phyloP scores from a whole-genome alignment of 2,888 invertebrate species.

The Sclerodermus sp. region DNA sequence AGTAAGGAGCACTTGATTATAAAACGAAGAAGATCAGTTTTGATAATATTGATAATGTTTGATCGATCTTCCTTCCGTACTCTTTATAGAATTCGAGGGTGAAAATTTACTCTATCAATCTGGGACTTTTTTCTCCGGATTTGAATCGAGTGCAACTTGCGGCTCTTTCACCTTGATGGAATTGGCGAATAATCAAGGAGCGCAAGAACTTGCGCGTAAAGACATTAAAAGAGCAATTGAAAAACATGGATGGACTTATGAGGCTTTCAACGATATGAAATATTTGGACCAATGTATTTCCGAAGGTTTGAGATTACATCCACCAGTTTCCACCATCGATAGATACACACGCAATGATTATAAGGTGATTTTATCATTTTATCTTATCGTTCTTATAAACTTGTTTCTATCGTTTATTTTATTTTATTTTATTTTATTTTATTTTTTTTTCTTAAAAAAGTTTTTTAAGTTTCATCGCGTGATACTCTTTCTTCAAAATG shows the following conservation, averaged over 20 bases:
- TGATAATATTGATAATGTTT: too few relatives aligned
- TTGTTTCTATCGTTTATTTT: too few relatives aligned
- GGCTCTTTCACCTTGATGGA: constrained; percentile 46
- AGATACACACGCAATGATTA: constrained; percentile 42
- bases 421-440: too few relatives aligned
- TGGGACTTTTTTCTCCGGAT: constrained; percentile 51
- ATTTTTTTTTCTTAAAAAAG: too few relatives aligned
- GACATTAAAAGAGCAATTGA: constrained; percentile 38
- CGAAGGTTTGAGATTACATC: constrained; percentile 47
- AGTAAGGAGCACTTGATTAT: constrained; percentile 28
- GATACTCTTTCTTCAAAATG: too few relatives aligned
- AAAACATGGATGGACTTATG: constrained; percentile 43
- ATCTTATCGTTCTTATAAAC: too few relatives aligned
- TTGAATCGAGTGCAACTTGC: constrained; percentile 46
- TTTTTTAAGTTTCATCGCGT: too few relatives aligned
- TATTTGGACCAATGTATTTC: constrained; percentile 43
- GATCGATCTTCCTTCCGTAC: neutral
- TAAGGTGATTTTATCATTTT: constrained; percentile 23
- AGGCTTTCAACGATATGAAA: constrained; percentile 49
- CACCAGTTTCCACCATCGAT: constrained; percentile 49
- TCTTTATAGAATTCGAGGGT: constrained; percentile 44
- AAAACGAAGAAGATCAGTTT: too few relatives aligned
- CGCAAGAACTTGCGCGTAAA: constrained; percentile 37
- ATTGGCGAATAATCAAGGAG: constrained; percentile 36
- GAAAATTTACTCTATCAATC: constrained; percentile 48